phyloP scores from a whole-genome alignment of 2,888 invertebrate species.

The Neocrepidodera transversa region DNA sequence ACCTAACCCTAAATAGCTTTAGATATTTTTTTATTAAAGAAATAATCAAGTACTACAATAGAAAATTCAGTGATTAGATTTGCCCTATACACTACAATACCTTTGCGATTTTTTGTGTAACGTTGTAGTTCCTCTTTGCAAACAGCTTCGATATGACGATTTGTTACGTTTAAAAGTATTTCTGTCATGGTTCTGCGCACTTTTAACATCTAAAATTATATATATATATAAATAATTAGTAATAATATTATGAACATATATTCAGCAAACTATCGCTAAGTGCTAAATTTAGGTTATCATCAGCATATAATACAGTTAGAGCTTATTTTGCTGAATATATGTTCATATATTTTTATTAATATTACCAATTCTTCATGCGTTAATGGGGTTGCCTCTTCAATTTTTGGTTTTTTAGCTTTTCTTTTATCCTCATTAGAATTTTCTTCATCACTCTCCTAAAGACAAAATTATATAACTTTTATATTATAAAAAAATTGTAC shows the following conservation, averaged over 20 bases:
- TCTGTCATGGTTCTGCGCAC: constrained; percentile 91
- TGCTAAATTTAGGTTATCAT: too few relatives aligned
- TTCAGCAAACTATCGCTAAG: too few relatives aligned
- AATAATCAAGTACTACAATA: constrained; percentile 1
- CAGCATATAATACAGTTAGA: too few relatives aligned
- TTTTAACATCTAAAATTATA: constrained; percentile 76
- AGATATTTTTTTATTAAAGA: constrained; percentile 20
- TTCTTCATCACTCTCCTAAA: constrained; percentile 58
- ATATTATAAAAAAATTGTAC: too few relatives aligned
- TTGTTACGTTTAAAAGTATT: constrained; percentile 92
- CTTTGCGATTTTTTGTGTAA: constrained; percentile 73
- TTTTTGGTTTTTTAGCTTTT: constrained; percentile 52
- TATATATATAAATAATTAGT: constrained; percentile 11
- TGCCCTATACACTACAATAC: constrained; percentile 66
- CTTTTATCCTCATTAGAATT: constrained; percentile 63
- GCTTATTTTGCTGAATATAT: constrained; percentile 1
- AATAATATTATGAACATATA: background rate
- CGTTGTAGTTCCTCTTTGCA: constrained; percentile 86
- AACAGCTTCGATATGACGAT: constrained; percentile 83
- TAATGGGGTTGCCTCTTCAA: constrained; percentile 46
- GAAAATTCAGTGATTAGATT: background rate
- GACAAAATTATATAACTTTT: background rate
- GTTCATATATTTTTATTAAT: too few relatives aligned
- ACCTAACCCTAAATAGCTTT: constrained; percentile 11
- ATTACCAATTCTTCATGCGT: constrained; percentile 67